Base-by-base conservation (phyloP, 2,797 vertebrate species). In the Paramormyrops hopkinsi region DNA sequence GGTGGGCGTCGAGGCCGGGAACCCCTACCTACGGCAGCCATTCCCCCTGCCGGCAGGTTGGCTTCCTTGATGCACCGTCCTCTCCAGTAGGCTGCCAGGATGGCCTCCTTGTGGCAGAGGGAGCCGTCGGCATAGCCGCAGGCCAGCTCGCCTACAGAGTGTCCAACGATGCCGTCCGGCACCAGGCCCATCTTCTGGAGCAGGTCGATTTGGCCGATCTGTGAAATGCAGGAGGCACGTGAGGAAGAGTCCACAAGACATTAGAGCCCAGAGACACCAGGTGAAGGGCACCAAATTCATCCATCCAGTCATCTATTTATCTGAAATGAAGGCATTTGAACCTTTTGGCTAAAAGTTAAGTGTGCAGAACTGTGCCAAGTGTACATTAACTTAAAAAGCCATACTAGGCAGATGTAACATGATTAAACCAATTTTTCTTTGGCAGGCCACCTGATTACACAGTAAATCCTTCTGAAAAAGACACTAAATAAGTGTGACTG, bases 141-240 rank as follows among this genome's bases (percentile, higher is more conserved):
- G 82, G 98, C 97, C 87, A 99, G 92, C 92, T 99, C 99, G 17
- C 99, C 99, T 79, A 99, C 97, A 0, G 98, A 99, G 93, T 99
- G 99, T 0, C 99, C 99, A 0, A 99, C 87, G 89, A 99, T 99
- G 25, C 99, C 99, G 1, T 99, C 97, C 0, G 99, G 98, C 37
- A 93, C 92, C 89, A 99, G 96, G 54, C 97, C 98, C 93, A 97
- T 90, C 69, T 95, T 94, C 19, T 93, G 96, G 87, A 99, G 94
- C 93, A 99, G 90, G 93, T 99, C 98, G 1, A 99, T 97, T 91
- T 98, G 97, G 22, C 97, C 99, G 0, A 99, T 97, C 99, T 99
- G 94, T 0, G 37, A 82, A 88, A 90, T 4, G 9, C 82, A 22
- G n/a, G 79, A n/a, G 14, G 41, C 9, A 6, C 41, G 2, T 48